Evolutionary conservation across 1,140 invertebrate genomes (phyloP), one percentile per base, ranked within the genome.

Genomic region (Leptinotarsa lineolata): DNA sequence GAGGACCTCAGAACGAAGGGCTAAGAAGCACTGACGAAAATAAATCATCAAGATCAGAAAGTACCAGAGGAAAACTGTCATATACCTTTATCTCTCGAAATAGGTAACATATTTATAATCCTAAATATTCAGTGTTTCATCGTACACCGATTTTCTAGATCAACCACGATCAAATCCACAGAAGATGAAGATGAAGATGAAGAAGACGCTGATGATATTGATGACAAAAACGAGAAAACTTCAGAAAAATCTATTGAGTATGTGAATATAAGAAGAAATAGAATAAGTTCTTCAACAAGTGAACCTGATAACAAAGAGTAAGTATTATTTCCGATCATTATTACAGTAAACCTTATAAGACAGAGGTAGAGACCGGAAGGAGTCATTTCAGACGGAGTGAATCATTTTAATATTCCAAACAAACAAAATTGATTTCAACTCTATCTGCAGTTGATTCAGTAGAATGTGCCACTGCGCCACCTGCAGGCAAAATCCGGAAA

Each of bases 1-100:
- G 89, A n/a, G 89, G 91, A 45, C 89, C 92, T 0, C 93, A 95
- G 77, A 93, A 92, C 77, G 90, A 90, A 68, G 92, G 92, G 0
- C 78, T 93, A 1, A 87, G n/a, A 13, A 63, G 4, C 20, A 44
- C 12, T 60, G 60, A 63, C 44, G 48, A 61, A n/a, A 46, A 71
- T n/a, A 45, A 18, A 54, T 24, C 30, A n/a, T 20, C 71, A 60
- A 80, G 75, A 66, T 72, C 73, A 30, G 75, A 71, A 79, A 86
- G 21, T 85, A 87, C 73, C 16, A 48, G 86, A 54, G 89, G 88
- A 48, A 88, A 89, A 79, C 90, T 90, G 22, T 88, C 92, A 84
- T 93, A 90, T 71, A 79, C 81, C 11, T 87, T 86, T 0, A 88
- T 88, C 45, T 82, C 85, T 75, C 83, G 87, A 68, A 79, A 84